A percentile compares a stretch with the other conserved stretches of the same genome.
Conservation (phyloP, 2,113 vertebrate species). For the Carassius gibelio region DNA sequence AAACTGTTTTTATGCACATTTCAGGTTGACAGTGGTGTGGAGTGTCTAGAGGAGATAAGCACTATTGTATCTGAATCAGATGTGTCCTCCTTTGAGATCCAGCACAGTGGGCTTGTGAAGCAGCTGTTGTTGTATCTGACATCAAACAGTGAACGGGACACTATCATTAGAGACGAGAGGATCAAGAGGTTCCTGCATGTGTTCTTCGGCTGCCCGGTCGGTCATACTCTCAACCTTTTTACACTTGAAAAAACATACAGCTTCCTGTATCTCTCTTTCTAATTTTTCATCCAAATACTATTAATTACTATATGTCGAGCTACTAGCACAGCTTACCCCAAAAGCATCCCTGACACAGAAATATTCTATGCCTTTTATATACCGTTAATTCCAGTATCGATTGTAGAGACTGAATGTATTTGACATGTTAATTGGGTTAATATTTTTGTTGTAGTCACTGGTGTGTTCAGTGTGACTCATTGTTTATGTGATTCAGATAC, state of each 20-base stretch:
- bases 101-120: slow-evolving; percentile 97
- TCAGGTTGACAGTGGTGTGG: slow-evolving; percentile 93
- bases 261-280: neutral
- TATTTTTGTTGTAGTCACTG: neutral
- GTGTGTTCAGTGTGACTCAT: neutral
- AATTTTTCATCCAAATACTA: neutral
- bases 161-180: slow-evolving; percentile 88
- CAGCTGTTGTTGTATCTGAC: slow-evolving; percentile 95
- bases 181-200: slow-evolving; percentile 96
- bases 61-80: slow-evolving; percentile 98
- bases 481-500: slow-evolving; percentile 75
- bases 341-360: neutral
- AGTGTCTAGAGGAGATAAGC: slow-evolving; percentile 98
- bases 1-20: slow-evolving; percentile 6
- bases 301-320: neutral
- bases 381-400: too few relatives aligned
- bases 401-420: neutral
- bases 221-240: slow-evolving; percentile 48
- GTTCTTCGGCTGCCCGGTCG: slow-evolving; percentile 94
- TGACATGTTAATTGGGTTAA: slow-evolving; percentile 1
- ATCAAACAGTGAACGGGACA: slow-evolving; percentile 89
- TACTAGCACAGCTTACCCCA: neutral
- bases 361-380: too few relatives aligned
- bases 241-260: neutral
- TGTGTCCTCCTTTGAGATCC: slow-evolving; percentile 98